Evolutionary conservation across 2,888 invertebrate species (phyloP).

Genomic region (Mellilla xanthometata): DNA sequence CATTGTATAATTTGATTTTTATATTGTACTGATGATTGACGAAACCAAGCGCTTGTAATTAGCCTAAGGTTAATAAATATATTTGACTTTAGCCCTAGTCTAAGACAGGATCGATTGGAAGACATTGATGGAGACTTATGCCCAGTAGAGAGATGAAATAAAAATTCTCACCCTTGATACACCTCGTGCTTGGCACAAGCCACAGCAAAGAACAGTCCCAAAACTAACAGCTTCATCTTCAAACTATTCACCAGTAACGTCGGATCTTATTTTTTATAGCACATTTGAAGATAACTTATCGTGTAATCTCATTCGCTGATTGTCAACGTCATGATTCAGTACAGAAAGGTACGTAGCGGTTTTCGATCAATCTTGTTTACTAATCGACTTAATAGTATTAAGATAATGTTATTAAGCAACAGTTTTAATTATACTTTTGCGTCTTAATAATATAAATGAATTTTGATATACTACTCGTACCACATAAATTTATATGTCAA

Average conservation of each 20-base stretch:
- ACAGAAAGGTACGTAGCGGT: too few species aligned
- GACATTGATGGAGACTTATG: too few species aligned
- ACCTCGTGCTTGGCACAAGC: constrained; percentile 61
- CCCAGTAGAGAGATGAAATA: background rate
- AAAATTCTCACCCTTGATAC: constrained; percentile 52
- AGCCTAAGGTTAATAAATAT: too few species aligned
- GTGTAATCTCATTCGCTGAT: background rate
- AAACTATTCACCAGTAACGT: constrained; percentile 4
- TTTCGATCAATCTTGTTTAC: background rate
- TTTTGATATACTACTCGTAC: too few species aligned
- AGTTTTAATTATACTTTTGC: background rate
- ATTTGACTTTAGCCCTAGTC: too few species aligned
- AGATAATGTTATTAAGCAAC: background rate
- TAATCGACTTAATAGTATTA: constrained; percentile 1
- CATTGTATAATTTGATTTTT: too few species aligned
- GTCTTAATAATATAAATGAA: too few species aligned
- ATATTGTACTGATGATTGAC: too few species aligned
- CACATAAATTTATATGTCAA: too few species aligned
- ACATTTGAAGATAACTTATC: constrained; percentile 24
- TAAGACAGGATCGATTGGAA: too few species aligned
- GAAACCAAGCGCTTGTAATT: too few species aligned
- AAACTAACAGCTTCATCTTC: constrained; percentile 47
- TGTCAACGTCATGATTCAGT: too few species aligned
- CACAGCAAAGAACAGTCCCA: constrained; percentile 45
- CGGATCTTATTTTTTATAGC: constrained; percentile 24